A percentile compares a stretch with the other conserved stretches of the same genome.
Conservation (phyloP, 1,140 invertebrate genomes). For the Tyrophagus putrescentiae region DNA sequence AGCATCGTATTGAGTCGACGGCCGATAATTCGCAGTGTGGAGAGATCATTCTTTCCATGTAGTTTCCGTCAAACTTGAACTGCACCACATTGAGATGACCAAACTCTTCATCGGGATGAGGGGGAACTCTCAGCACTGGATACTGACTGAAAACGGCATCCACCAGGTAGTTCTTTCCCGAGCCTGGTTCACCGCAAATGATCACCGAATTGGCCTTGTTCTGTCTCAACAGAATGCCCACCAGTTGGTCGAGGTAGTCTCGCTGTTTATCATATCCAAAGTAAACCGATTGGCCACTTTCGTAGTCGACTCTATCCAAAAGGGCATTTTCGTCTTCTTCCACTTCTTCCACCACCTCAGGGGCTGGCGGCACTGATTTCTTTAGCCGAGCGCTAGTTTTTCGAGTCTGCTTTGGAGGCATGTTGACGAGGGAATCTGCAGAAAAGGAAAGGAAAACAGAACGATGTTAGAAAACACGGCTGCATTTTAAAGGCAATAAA, state of each 20-base stretch:
- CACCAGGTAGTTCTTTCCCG: slow-evolving; percentile 3
- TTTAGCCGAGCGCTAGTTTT: too few species aligned
- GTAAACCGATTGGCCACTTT: too few species aligned
- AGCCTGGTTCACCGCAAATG: slow-evolving; percentile 13
- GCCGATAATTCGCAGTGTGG: slow-evolving; percentile 11
- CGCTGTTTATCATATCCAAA: neutral
- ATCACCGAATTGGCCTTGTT: slow-evolving; percentile 16
- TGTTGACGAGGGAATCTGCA: too few species aligned
- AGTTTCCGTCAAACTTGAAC: slow-evolving; percentile 16
- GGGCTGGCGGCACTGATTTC: too few species aligned
- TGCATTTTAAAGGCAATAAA: too few species aligned
- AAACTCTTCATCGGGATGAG: neutral
- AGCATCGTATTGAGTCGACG: slow-evolving; percentile 9
- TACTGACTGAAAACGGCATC: slow-evolving; percentile 2
- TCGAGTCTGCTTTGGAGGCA: too few species aligned
- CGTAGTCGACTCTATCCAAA: too few species aligned
- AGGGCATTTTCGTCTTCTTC: too few species aligned
- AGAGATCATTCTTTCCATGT: slow-evolving; percentile 12
- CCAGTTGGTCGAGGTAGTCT: slow-evolving; percentile 1
- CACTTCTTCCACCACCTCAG: too few species aligned
- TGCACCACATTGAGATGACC: slow-evolving; percentile 12
- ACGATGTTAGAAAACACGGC: too few species aligned
- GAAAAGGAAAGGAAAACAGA: too few species aligned
- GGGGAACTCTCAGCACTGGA: neutral
- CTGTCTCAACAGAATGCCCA: neutral